Percentiles rank a stretch among this genome's conserved stretches.
Conservation (phyloP, 2,888 invertebrate genomes). For the Oscheius onirici region DNA sequence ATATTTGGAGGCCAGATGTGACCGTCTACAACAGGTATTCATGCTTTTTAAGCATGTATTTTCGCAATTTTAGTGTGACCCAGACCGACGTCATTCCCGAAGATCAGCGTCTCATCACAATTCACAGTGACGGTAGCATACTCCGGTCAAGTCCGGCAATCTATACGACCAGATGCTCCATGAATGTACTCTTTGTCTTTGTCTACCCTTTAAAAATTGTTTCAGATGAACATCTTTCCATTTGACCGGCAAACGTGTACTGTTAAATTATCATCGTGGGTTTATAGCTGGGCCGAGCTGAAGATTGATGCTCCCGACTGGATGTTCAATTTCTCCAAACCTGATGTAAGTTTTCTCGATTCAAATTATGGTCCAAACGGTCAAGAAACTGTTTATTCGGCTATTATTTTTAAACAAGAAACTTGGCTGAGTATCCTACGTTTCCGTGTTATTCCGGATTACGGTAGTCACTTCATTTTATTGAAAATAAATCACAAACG, state of each 20-base stretch:
- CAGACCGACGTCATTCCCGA: slow-evolving; percentile 23
- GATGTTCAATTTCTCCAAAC: slow-evolving; percentile 16
- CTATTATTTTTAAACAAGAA: too few species aligned
- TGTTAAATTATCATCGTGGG: slow-evolving; percentile 30
- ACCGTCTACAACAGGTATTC: slow-evolving; percentile 29
- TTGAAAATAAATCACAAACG: too few species aligned
- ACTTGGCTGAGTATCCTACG: too few species aligned
- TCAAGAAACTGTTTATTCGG: too few species aligned
- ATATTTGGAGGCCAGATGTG: slow-evolving; percentile 27
- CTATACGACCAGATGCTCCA: slow-evolving; percentile 32
- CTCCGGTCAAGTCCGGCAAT: slow-evolving; percentile 21
- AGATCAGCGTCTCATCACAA: slow-evolving; percentile 13
- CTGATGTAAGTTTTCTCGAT: slow-evolving; percentile 7
- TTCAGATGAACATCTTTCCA: slow-evolving; percentile 31
- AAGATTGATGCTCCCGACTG: slow-evolving; percentile 13
- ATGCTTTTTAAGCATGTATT: not conserved
- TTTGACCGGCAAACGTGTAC: slow-evolving; percentile 30
- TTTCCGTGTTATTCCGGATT: too few species aligned
- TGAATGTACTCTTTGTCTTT: slow-evolving; percentile 10
- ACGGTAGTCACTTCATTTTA: too few species aligned
- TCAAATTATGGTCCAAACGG: too few species aligned
- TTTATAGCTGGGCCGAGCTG: slow-evolving; percentile 25
- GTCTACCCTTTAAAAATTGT: not conserved
- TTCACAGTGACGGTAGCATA: slow-evolving; percentile 1
- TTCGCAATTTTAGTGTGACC: not conserved